Percentiles rank a stretch among this genome's conserved stretches.
phyloP scores from a whole-genome alignment of 2,888 invertebrate genomes.

The Schizaphis graminum region DNA sequence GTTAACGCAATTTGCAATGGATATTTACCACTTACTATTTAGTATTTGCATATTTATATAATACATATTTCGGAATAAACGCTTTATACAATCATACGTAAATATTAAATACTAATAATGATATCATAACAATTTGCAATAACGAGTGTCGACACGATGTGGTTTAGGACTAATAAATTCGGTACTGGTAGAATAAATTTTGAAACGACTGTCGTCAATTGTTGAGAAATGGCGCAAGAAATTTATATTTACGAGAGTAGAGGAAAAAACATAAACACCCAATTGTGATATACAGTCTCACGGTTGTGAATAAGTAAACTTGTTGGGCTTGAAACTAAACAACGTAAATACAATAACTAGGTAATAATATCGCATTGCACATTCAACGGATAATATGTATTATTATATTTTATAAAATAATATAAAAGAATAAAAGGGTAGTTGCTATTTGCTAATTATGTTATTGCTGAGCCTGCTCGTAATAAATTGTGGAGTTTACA shows the following conservation, averaged over 20 bases:
- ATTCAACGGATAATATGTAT: not conserved
- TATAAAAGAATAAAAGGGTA: not conserved
- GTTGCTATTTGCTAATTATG: not conserved
- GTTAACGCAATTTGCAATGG: not conserved
- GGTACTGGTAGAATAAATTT: not conserved
- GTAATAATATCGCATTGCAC: not conserved
- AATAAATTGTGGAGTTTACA: not conserved
- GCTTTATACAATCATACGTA: not conserved
- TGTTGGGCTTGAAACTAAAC: not conserved
- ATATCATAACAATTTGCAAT: not conserved
- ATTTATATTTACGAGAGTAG: not conserved
- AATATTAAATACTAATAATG: not conserved
- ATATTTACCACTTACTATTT: not conserved
- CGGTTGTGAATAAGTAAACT: not conserved
- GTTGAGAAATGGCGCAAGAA: not conserved
- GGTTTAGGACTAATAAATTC: not conserved
- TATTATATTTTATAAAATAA: not conserved
- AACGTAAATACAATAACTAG: not conserved
- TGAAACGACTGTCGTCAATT: not conserved
- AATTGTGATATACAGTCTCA: not conserved
- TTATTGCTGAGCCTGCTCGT: not conserved
- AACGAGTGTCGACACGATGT: not conserved
- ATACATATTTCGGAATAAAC: not conserved
- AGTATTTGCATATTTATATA: not conserved
- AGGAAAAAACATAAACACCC: not conserved